These are phyloP conservation scores for Drosophila maculinotata DNA, from an alignment of 2,888 invertebrate genomes.

Conservation along the genomic window DNA sequence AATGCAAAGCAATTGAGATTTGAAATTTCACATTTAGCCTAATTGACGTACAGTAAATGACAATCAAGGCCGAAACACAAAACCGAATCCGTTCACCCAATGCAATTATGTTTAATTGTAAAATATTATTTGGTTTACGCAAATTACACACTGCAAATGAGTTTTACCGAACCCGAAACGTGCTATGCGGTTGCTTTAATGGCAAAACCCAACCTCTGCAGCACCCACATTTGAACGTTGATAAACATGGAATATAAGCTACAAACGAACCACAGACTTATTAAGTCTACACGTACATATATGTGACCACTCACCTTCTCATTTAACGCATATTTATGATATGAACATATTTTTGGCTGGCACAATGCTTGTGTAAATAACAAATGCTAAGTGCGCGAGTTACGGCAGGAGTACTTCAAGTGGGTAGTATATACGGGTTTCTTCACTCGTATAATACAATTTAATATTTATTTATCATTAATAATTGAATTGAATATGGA, in stretches of 20 bases:
- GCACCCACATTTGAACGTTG: slow-evolving; percentile 9
- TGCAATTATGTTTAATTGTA: slow-evolving; percentile 73
- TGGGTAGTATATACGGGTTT: too few relatives aligned
- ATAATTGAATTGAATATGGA: background rate
- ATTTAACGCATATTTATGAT: background rate
- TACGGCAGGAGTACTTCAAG: background rate
- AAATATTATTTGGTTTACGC: slow-evolving; percentile 71
- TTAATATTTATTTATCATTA: background rate
- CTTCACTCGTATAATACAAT: too few relatives aligned
- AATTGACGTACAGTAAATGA: slow-evolving; percentile 39
- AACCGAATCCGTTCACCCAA: slow-evolving; percentile 47
- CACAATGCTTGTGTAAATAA: slow-evolving; percentile 11
- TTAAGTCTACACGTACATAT: slow-evolving; percentile 12
- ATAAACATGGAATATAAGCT: slow-evolving; percentile 30
- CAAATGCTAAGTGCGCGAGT: slow-evolving; percentile 13
- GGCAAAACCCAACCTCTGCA: slow-evolving; percentile 4
- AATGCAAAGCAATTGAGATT: slow-evolving; percentile 33
- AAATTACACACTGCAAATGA: slow-evolving; percentile 66
- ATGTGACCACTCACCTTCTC: too few relatives aligned
- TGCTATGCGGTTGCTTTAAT: slow-evolving; percentile 54
- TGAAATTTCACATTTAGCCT: slow-evolving; percentile 30
- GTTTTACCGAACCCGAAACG: slow-evolving; percentile 43
- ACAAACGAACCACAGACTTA: slow-evolving; percentile 36
- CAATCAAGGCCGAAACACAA: slow-evolving; percentile 38
- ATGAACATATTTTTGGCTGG: slow-evolving; percentile 27